Conservation (phyloP, 2,888 invertebrate species). For the Metellina segmentata region DNA sequence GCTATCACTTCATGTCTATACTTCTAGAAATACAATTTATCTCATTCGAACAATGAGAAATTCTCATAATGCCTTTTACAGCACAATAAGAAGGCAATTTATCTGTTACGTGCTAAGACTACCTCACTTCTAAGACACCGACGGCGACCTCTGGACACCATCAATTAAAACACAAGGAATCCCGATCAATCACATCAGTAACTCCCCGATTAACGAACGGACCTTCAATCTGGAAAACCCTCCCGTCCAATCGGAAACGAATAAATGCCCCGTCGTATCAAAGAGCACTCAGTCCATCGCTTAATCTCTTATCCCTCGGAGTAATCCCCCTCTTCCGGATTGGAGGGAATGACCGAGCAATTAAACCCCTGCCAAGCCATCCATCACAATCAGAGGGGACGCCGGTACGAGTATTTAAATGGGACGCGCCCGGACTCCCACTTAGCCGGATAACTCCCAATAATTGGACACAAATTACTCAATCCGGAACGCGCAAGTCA, state of each 20-base stretch:
- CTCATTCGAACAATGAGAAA: too few species aligned
- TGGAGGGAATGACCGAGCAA: constrained; percentile 22
- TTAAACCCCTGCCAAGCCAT: constrained; percentile 41
- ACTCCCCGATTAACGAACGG: neutral
- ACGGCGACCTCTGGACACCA: neutral
- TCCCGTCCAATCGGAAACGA: neutral
- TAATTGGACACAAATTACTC: constrained; percentile 57
- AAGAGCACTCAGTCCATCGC: constrained; percentile 6
- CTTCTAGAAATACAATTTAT: too few species aligned
- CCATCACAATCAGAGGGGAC: constrained; percentile 31
- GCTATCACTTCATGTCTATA: too few species aligned
- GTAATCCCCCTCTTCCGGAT: constrained; percentile 20
- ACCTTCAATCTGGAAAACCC: neutral
- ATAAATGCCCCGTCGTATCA: constrained; percentile 33
- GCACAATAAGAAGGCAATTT: too few species aligned
- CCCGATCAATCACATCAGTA: neutral
- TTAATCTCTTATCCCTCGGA: constrained; percentile 23
- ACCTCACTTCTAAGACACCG: neutral
- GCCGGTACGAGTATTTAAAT: constrained; percentile 40
- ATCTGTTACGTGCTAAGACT: neutral
- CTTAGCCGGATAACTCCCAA: constrained; percentile 44
- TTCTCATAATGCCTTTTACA: too few species aligned
- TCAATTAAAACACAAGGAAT: neutral
- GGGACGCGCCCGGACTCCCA: constrained; percentile 40
- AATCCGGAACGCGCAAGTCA: constrained; percentile 14